A percentile compares a stretch with the other conserved stretches of the same genome.
These are phyloP conservation scores for Mythimna impura DNA, from an alignment of 2,888 invertebrate species.

Conservation along the genomic window DNA sequence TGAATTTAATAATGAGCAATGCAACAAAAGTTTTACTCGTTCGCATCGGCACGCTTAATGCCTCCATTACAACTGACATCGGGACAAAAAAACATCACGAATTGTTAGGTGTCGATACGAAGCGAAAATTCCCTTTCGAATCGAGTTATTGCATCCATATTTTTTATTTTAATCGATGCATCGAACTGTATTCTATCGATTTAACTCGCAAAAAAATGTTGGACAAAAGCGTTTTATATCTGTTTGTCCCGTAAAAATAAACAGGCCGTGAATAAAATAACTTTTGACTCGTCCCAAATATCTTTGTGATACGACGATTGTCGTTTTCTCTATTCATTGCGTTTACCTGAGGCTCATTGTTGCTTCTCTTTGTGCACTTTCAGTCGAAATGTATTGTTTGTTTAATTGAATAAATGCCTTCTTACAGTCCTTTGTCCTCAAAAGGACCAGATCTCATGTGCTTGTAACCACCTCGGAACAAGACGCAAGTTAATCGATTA, in stretches of 20 bases:
- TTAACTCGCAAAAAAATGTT: slow-evolving; percentile 74
- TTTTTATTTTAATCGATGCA: slow-evolving; percentile 72
- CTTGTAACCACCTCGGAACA: slow-evolving; percentile 61
- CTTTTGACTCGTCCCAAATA: slow-evolving; percentile 87
- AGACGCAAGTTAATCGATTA: slow-evolving; percentile 69
- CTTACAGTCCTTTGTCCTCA: slow-evolving; percentile 74
- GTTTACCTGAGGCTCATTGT: slow-evolving; percentile 84
- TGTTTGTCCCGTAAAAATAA: slow-evolving; percentile 80
- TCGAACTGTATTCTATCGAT: slow-evolving; percentile 75
- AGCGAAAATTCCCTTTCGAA: slow-evolving; percentile 69
- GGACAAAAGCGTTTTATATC: slow-evolving; percentile 76
- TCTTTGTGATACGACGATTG: slow-evolving; percentile 83
- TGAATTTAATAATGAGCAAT: slow-evolving; percentile 54
- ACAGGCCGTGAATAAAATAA: slow-evolving; percentile 79
- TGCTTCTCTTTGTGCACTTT: slow-evolving; percentile 83
- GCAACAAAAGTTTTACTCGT: slow-evolving; percentile 48
- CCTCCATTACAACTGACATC: slow-evolving; percentile 70
- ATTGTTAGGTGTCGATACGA: slow-evolving; percentile 73
- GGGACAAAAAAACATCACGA: slow-evolving; percentile 61
- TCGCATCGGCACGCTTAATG: slow-evolving; percentile 68
- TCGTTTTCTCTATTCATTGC: slow-evolving; percentile 83
- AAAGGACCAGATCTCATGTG: slow-evolving; percentile 64
- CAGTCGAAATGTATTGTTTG: slow-evolving; percentile 86
- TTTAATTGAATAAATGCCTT: slow-evolving; percentile 89
- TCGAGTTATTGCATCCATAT: slow-evolving; percentile 69